Percentiles rank a stretch among this genome's conserved stretches.
Conservation (phyloP, 2,113 vertebrate species). For the Spea bombifrons region DNA sequence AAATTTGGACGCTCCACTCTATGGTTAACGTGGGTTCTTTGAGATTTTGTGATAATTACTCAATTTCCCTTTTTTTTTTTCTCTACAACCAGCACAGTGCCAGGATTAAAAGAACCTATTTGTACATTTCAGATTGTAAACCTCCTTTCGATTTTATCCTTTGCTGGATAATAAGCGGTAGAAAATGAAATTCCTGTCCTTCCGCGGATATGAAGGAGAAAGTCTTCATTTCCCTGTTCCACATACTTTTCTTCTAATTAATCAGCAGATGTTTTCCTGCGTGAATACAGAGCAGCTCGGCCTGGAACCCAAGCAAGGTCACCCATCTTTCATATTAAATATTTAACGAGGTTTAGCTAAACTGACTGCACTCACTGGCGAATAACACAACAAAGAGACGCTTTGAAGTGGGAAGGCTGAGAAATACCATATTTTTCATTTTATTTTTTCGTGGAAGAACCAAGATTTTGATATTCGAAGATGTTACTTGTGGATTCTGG, state of each 20-base stretch:
- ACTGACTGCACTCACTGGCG: constrained; percentile 23
- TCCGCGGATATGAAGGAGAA: constrained; percentile 20
- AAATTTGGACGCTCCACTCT: too few relatives aligned
- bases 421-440: constrained; percentile 25
- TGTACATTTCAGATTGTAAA: background rate
- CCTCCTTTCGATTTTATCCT: background rate
- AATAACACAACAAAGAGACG: constrained; percentile 34
- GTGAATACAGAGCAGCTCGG: constrained; percentile 26
- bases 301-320: constrained; percentile 34
- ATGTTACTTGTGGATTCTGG: too few relatives aligned
- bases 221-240: constrained; percentile 10
- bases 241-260: constrained; percentile 8
- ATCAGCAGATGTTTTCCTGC: constrained; percentile 28
- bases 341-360: constrained; percentile 39
- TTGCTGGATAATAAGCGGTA: background rate
- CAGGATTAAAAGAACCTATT: too few relatives aligned
- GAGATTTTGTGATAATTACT: too few relatives aligned
- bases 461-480: constrained; percentile 7
- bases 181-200: constrained; percentile 1
- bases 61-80: too few relatives aligned
- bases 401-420: constrained; percentile 33
- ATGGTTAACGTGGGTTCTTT: too few relatives aligned
- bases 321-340: constrained; percentile 39
- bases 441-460: constrained; percentile 17
- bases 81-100: too few relatives aligned